Conservation (phyloP, 2,888 invertebrate genomes). For the Rapana venosa region DNA sequence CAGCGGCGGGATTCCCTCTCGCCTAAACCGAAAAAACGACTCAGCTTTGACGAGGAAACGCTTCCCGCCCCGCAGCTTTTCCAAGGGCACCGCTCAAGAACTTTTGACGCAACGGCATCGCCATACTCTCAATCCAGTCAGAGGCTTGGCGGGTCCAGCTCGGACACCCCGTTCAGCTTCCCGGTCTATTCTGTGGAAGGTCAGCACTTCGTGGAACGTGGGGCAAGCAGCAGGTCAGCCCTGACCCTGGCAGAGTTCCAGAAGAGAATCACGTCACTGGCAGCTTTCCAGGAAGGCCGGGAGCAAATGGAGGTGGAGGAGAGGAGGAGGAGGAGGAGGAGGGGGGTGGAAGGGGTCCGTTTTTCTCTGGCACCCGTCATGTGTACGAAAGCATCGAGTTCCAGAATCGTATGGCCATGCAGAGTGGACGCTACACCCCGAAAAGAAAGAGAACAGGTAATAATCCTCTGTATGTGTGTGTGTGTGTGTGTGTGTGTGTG, state of each 20-base stretch:
- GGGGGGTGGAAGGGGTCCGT: neutral
- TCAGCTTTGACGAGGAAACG: slow-evolving; percentile 30
- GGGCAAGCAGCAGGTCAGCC: neutral
- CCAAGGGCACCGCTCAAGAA: neutral
- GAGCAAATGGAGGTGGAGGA: neutral
- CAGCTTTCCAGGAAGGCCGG: neutral
- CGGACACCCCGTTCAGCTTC: neutral
- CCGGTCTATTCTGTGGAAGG: neutral
- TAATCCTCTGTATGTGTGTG: neutral
- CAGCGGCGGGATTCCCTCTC: slow-evolving; percentile 30
- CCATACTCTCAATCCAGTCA: slow-evolving; percentile 19
- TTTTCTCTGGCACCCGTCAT: neutral
- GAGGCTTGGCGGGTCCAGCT: neutral
- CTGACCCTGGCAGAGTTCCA: neutral
- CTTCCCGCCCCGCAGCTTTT: neutral
- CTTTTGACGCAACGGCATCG: neutral
- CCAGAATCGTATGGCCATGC: neutral
- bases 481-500: neutral
- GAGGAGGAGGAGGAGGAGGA: neutral
- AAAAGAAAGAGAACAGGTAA: slow-evolving; percentile 22
- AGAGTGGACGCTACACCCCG: neutral
- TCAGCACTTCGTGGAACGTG: neutral
- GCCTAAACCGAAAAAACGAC: slow-evolving; percentile 22
- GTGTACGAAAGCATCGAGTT: slow-evolving; percentile 16
- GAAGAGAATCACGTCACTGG: neutral